phyloP scores from a whole-genome alignment of 1,140 invertebrate species.

The Calycopis cecrops region DNA sequence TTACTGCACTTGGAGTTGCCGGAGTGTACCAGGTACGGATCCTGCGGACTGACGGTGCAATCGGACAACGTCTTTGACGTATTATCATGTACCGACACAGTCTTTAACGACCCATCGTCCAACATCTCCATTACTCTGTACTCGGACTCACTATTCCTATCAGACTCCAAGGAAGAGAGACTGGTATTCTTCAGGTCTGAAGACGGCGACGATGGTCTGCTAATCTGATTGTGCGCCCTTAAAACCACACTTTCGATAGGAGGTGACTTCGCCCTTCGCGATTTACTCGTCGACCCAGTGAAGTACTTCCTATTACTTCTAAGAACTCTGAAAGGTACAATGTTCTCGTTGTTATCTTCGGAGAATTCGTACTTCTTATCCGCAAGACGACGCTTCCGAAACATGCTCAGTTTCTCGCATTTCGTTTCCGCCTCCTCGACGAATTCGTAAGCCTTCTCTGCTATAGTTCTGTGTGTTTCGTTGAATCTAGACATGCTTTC shows the following conservation, averaged over 20 bases:
- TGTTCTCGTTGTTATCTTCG: constrained; percentile 90
- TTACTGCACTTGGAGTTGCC: constrained; percentile 73
- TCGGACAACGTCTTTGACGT: constrained; percentile 72
- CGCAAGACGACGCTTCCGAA: constrained; percentile 86
- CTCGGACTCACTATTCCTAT: constrained; percentile 63
- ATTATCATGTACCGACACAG: constrained; percentile 68
- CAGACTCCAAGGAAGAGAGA: constrained; percentile 43
- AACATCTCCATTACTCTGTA: constrained; percentile 72
- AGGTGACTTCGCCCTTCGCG: constrained; percentile 60
- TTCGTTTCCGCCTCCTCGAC: constrained; percentile 87
- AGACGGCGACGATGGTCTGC: constrained; percentile 50
- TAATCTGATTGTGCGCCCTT: constrained; percentile 67
- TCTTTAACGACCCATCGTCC: constrained; percentile 70
- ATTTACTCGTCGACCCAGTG: constrained; percentile 58
- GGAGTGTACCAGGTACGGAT: constrained; percentile 71
- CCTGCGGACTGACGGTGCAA: constrained; percentile 60
- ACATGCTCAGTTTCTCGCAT: constrained; percentile 88
- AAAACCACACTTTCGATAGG: constrained; percentile 60
- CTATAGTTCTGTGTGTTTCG: constrained; percentile 76
- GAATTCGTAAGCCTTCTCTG: constrained; percentile 89
- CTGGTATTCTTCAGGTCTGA: constrained; percentile 45
- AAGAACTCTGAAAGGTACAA: constrained; percentile 82
- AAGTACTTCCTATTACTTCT: constrained; percentile 73
- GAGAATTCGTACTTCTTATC: constrained; percentile 95
- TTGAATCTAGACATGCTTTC: constrained; percentile 72